A percentile compares a stretch with the other conserved stretches of the same genome.
Evolutionary conservation across 1,140 invertebrate genomes (phyloP).

Genomic region (Bombus waltoni): DNA sequence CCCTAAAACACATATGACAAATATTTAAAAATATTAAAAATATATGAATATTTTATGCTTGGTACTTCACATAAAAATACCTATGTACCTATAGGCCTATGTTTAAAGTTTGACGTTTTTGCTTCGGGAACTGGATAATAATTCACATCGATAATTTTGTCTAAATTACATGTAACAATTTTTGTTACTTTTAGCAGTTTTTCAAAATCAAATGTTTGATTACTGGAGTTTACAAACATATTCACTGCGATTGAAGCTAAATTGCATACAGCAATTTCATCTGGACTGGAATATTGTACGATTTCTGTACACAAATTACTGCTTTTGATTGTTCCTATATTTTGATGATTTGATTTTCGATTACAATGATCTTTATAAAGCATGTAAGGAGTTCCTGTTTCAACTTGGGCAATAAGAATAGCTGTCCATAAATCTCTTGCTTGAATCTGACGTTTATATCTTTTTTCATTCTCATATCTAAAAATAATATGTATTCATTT

Average conservation of each 20-base stretch:
- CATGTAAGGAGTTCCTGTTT: constrained; percentile 99
- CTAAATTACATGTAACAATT: constrained; percentile 95
- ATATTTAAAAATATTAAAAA: constrained; percentile 2
- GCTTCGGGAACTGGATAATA: constrained; percentile 97
- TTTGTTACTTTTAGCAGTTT: constrained; percentile 95
- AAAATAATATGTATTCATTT: constrained; percentile 8
- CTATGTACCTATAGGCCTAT: constrained; percentile 93
- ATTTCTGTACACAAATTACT: constrained; percentile 99
- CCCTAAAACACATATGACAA: constrained; percentile 59
- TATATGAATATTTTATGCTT: too few species aligned
- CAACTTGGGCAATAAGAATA: constrained; percentile 97
- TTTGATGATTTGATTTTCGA: constrained; percentile 98
- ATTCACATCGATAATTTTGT: constrained; percentile 99
- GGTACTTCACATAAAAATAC: neutral
- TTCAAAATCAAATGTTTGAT: constrained; percentile 93
- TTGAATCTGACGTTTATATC: constrained; percentile 89
- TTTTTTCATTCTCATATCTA: constrained; percentile 93
- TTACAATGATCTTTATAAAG: constrained; percentile 99
- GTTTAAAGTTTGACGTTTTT: constrained; percentile 93
- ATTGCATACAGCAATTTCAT: constrained; percentile 99
- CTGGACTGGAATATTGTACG: constrained; percentile 94
- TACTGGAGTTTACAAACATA: constrained; percentile 93
- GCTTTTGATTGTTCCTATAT: constrained; percentile 99
- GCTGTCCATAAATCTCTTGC: constrained; percentile 97
- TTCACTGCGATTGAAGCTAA: constrained; percentile 99